Percentiles rank a stretch among this genome's conserved stretches.
phyloP scores from a whole-genome alignment of 1,140 invertebrate genomes.

The Dendroctonus ponderosae region DNA sequence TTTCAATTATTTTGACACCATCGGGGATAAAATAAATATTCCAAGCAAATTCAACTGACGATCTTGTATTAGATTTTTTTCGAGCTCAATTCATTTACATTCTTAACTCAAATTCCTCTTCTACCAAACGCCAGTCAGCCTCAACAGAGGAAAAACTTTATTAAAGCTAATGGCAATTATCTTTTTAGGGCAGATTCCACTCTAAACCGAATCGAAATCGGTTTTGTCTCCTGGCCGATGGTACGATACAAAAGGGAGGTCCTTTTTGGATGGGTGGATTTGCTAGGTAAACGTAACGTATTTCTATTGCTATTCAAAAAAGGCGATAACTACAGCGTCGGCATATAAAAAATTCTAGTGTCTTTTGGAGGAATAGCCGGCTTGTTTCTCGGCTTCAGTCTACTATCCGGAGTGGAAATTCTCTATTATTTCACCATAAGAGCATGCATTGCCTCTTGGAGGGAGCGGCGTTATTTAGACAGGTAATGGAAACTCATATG shows the following conservation, averaged over 20 bases:
- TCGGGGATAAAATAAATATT: too few species aligned
- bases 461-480: conserved; percentile 41
- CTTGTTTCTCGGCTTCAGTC: conserved; percentile 71
- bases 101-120: too few species aligned
- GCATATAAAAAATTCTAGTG: conserved; percentile 55
- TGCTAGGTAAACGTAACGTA: conserved; percentile 54
- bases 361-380: conserved; percentile 74
- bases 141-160: too few species aligned
- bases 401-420: conserved; percentile 70
- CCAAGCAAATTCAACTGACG: too few species aligned
- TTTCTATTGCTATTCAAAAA: too few species aligned
- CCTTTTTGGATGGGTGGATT: conserved; percentile 74
- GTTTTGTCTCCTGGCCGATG: conserved; percentile 71
- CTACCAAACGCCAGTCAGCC: too few species aligned
- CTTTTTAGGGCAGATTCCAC: too few species aligned
- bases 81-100: too few species aligned
- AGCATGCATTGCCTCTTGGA: conserved; percentile 62
- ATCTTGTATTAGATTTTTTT: too few species aligned
- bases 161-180: too few species aligned
- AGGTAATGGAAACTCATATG: conserved; percentile 4
- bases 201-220: conserved; percentile 50
- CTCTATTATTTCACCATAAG: conserved; percentile 71
- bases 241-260: conserved; percentile 72
- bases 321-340: too few species aligned
- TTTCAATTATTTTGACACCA: too few species aligned